phyloP scores from a whole-genome alignment of 2,888 invertebrate species.

The Seladonia tumulorum region DNA sequence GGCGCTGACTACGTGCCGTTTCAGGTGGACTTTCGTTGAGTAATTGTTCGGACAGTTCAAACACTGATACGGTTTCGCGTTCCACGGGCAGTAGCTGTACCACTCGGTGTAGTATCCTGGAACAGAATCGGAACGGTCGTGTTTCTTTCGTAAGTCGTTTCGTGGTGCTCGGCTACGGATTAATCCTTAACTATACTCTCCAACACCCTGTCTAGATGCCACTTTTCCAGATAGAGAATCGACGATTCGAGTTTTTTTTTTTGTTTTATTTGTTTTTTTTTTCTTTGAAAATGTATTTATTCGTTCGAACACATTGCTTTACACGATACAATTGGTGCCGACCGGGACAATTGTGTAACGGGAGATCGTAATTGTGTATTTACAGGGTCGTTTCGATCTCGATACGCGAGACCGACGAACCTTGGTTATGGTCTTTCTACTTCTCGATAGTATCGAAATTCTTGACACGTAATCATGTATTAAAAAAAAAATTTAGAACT shows the following conservation, averaged over 20 bases:
- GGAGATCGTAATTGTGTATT: neutral
- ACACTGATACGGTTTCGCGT: constrained; percentile 70
- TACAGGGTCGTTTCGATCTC: neutral
- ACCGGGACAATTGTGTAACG: neutral
- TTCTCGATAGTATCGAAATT: neutral
- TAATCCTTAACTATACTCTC: constrained; percentile 14
- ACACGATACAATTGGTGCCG: neutral
- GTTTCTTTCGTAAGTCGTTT: constrained; percentile 28
- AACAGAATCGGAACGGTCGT: constrained; percentile 47
- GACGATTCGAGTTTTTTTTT: neutral
- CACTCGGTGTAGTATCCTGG: constrained; percentile 43
- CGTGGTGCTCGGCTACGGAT: constrained; percentile 6
- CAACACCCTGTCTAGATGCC: neutral
- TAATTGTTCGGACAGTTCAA: constrained; percentile 72
- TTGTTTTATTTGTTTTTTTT: neutral
- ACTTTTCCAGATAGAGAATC: neutral
- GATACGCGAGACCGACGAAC: neutral
- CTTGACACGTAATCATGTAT: neutral
- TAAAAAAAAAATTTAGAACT: neutral
- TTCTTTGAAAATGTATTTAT: neutral
- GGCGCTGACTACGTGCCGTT: constrained; percentile 70
- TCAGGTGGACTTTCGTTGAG: constrained; percentile 67
- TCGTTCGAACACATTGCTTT: neutral
- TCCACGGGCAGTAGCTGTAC: constrained; percentile 52
- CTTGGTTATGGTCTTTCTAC: neutral